These are phyloP conservation scores for Lota lota DNA, from an alignment of 2,113 vertebrate species.

Conservation along the genomic window DNA sequence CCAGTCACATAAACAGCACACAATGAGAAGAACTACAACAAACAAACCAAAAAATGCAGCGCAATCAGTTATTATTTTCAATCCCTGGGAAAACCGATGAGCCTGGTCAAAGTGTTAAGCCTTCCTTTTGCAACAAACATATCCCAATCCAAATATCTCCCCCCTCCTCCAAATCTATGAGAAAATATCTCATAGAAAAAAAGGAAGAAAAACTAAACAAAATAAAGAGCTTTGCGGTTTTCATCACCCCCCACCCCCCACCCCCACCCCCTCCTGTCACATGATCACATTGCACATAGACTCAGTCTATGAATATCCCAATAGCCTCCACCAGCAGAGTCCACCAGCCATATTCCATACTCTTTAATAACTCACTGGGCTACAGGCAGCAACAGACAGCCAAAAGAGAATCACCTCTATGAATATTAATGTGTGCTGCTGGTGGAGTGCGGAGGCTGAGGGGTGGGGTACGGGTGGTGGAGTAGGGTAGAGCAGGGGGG, in stretches of 20 bases:
- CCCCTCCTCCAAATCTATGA: not conserved
- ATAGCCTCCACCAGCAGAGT: constrained; percentile 48
- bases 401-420: constrained; percentile 64
- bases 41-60: too few species aligned
- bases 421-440: constrained; percentile 75
- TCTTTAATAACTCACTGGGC: constrained; percentile 50
- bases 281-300: constrained; percentile 16
- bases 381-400: constrained; percentile 62
- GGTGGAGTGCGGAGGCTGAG: constrained; percentile 42
- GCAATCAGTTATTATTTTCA: too few species aligned
- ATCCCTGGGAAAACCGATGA: too few species aligned
- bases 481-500: constrained; percentile 28
- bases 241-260: constrained; percentile 3
- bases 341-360: constrained; percentile 47
- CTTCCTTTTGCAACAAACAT: too few species aligned
- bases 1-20: too few species aligned
- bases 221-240: not conserved
- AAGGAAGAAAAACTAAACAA: not conserved
- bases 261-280: constrained; percentile 36
- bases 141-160: not conserved
- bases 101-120: too few species aligned
- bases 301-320: constrained; percentile 35
- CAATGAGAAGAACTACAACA: too few species aligned
- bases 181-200: not conserved
- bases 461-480: constrained; percentile 25